Percentiles rank a stretch among this genome's conserved stretches.
Conservation (phyloP, 1,140 invertebrate genomes). For the Ips nitidus region DNA sequence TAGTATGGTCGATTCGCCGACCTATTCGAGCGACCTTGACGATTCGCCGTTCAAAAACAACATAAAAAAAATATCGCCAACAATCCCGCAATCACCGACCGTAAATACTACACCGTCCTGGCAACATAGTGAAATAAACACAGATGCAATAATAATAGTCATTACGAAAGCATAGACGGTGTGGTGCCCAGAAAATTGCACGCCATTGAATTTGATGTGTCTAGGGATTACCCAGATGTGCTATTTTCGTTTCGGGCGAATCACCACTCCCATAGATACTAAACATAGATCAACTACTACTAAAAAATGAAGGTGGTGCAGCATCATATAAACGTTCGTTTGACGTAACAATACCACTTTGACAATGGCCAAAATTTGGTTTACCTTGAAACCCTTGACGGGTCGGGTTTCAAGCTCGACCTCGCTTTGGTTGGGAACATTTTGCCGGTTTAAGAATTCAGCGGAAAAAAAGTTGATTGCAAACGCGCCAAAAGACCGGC, state of each 20-base stretch:
- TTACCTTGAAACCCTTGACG: neutral
- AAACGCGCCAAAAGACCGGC: neutral
- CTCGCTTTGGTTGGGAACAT: constrained; percentile 1
- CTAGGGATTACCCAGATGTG: constrained; percentile 23
- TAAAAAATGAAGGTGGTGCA: neutral
- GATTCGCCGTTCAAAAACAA: constrained; percentile 7
- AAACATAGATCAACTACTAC: neutral
- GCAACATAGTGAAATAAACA: constrained; percentile 11
- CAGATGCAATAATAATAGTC: constrained; percentile 32
- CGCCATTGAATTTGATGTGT: constrained; percentile 23
- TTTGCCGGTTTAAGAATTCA: neutral
- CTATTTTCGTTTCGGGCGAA: constrained; percentile 13
- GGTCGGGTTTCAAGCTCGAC: constrained; percentile 11
- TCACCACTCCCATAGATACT: neutral
- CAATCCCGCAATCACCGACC: constrained; percentile 20
- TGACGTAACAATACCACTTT: neutral
- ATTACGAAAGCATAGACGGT: constrained; percentile 34
- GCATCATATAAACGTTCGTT: neutral
- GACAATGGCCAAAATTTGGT: neutral
- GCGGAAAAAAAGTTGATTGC: constrained; percentile 8
- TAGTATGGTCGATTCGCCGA: neutral
- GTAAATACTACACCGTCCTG: constrained; percentile 28
- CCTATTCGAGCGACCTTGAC: constrained; percentile 10
- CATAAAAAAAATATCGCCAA: constrained; percentile 25
- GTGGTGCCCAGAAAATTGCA: constrained; percentile 35